These are phyloP conservation scores for Ardeotis arabs DNA, from an alignment of 2,113 vertebrate species.

Conservation along the genomic window DNA sequence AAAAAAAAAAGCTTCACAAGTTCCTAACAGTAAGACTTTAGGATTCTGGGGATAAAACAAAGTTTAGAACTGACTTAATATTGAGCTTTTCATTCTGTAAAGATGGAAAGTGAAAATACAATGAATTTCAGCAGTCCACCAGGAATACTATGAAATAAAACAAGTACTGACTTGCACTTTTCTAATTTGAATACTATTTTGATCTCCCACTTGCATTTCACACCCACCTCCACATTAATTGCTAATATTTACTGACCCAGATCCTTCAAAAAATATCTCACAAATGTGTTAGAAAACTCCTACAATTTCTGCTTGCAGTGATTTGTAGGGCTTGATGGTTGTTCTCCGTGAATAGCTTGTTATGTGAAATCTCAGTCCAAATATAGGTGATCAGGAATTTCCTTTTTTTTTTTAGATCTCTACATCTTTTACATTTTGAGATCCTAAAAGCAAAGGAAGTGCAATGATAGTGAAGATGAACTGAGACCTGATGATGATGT, in stretches of 20 bases:
- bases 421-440: neutral
- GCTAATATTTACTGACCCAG: neutral
- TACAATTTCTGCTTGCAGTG: neutral
- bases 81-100: neutral
- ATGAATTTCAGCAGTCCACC: neutral
- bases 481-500: neutral
- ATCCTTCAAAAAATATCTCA: neutral
- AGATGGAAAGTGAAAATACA: neutral
- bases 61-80: neutral
- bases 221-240: neutral
- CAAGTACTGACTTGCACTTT: neutral
- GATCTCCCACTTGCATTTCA: constrained; percentile 9
- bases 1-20: neutral
- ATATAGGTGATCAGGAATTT: neutral
- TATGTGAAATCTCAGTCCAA: neutral
- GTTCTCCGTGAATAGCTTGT: neutral
- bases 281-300: neutral
- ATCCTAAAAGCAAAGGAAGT: neutral
- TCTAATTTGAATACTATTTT: neutral
- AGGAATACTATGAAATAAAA: neutral
- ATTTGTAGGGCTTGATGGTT: neutral
- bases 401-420: neutral
- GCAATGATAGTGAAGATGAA: neutral
- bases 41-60: neutral
- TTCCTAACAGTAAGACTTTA: neutral